Evolutionary conservation across 2,888 invertebrate genomes (phyloP), one percentile per base, ranked within the genome.

Genomic region (Chloroclystis v-ata): DNA sequence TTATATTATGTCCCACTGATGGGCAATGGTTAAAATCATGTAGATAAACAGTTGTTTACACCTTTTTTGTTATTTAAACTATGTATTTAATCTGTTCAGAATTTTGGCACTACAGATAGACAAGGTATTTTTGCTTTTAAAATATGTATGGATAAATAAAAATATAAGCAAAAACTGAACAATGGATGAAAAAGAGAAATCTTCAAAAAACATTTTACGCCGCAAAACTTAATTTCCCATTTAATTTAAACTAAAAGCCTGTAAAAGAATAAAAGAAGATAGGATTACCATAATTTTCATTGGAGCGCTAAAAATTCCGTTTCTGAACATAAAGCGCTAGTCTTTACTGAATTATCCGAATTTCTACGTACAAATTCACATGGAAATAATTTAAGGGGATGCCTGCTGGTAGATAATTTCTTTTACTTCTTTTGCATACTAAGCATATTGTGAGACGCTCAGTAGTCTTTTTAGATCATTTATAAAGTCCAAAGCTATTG

Each of bases 241-340:
- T 40, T 28, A 20, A 45, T 45, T 10, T 28, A 24, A 39, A 28
- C 33, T 39, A 28, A 26, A 24, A 45, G 39, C 33, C 8, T 13
- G 4, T 7, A 33, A 33, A 46, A 35, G 20, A 26, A 28, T 25
- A 13, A 43, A 20, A 33, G 16, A 16, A 42, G n/a, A 33, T 9
- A 12, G 13, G 16, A 33, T 39, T 33, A 47, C 16, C 43, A 47
- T 47, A 47, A 47, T 35, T 39, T 43, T 12, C 16, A 14, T 25
- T 32, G 44, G 38, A 42, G 24, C 32, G 33, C 38, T 47, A 28
- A 33, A 20, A 47, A 38, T 47, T 47, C 20, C n/a, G n/a, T n/a
- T n/a, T n/a, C n/a, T n/a, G n/a, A n/a, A n/a, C n/a, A n/a, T n/a
- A n/a, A n/a, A n/a, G n/a, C n/a, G n/a, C n/a, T n/a, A 47, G 30